These are phyloP conservation scores for Agriotes lineatus DNA, from an alignment of 2,888 invertebrate species.

Conservation along the genomic window DNA sequence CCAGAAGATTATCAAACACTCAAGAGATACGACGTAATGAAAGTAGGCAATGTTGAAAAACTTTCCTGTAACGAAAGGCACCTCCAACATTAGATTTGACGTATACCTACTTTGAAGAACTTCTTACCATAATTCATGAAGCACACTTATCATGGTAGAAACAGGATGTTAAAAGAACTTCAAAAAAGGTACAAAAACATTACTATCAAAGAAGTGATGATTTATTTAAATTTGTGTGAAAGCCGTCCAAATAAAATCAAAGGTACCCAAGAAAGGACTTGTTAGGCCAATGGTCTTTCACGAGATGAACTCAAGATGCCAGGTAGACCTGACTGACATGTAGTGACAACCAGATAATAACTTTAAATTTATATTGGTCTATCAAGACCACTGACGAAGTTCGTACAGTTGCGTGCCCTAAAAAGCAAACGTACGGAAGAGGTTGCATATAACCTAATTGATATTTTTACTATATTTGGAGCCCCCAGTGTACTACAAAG, in stretches of 20 bases:
- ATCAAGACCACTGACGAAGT: constrained; percentile 4
- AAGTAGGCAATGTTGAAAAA: no score
- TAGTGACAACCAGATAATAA: background rate
- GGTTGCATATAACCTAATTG: background rate
- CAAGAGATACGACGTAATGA: no score
- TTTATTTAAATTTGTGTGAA: background rate
- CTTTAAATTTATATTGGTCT: background rate
- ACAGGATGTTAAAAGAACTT: no score
- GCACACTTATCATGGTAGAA: no score
- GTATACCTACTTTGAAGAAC: no score
- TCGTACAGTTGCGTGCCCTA: background rate
- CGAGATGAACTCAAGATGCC: background rate
- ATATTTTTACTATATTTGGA: constrained; percentile 8
- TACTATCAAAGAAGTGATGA: background rate
- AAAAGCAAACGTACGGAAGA: constrained; percentile 9
- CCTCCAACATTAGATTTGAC: no score
- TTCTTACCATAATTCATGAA: no score
- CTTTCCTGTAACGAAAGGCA: no score
- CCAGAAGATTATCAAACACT: no score
- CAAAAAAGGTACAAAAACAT: background rate
- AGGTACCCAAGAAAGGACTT: no score
- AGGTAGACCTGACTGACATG: constrained; percentile 11
- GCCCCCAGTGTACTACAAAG: background rate
- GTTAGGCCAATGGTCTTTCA: background rate
- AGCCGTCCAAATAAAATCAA: background rate